phyloP scores from a whole-genome alignment of 1,140 invertebrate genomes.

The Polypedilum vanderplanki region DNA sequence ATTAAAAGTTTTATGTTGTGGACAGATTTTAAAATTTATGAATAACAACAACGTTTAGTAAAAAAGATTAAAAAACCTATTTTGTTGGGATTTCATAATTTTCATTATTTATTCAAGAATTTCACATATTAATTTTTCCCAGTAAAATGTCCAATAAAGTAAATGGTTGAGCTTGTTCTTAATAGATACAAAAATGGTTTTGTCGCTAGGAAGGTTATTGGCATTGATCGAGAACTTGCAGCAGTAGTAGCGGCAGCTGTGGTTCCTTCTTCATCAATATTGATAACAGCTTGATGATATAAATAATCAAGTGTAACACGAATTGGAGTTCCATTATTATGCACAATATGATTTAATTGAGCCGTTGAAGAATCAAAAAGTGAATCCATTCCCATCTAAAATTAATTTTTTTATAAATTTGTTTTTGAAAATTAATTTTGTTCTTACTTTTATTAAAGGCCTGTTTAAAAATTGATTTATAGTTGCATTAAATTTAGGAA shows the following conservation, averaged over 20 bases:
- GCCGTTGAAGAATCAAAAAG: conserved; percentile 38
- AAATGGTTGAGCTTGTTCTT: not conserved
- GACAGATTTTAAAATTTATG: too few relatives aligned
- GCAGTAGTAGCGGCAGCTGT: conserved; percentile 56
- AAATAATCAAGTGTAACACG: conserved; percentile 45
- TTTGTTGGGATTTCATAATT: too few relatives aligned
- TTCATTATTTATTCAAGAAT: too few relatives aligned
- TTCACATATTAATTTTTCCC: not conserved
- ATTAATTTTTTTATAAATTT: too few relatives aligned
- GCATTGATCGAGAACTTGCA: not conserved
- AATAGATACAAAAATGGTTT: not conserved
- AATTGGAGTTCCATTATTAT: conserved; percentile 40
- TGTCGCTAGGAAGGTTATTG: not conserved
- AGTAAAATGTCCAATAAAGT: not conserved
- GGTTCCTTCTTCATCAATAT: conserved; percentile 63
- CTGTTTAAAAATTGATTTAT: too few relatives aligned
- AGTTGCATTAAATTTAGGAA: too few relatives aligned
- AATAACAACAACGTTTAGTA: too few relatives aligned
- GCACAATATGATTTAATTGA: conserved; percentile 48
- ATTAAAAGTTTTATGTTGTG: too few relatives aligned
- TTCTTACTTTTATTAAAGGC: too few relatives aligned
- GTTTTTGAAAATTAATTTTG: too few relatives aligned
- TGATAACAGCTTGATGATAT: conserved; percentile 60
- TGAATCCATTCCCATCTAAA: conserved; percentile 47
- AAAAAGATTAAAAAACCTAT: too few relatives aligned